phyloP scores from a whole-genome alignment of 2,113 vertebrate species.

The Clinocottus analis region DNA sequence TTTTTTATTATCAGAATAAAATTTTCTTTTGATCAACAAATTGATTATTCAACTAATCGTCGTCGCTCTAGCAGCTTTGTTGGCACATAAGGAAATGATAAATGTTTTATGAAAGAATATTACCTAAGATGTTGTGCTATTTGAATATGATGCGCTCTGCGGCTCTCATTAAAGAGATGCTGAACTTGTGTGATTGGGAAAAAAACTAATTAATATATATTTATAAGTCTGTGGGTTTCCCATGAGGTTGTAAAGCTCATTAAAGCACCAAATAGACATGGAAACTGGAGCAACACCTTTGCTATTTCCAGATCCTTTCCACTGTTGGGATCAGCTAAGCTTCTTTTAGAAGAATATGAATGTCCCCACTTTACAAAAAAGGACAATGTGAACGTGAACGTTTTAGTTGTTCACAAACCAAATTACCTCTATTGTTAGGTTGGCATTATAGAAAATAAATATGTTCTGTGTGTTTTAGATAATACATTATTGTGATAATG shows the following conservation, averaged over 20 bases:
- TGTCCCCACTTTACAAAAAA: background rate
- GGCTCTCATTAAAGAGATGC: background rate
- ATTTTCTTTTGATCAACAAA: background rate
- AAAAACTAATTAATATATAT: constrained; percentile 15
- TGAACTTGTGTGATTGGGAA: constrained; percentile 1
- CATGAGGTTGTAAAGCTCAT: constrained; percentile 32
- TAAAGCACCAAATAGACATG: constrained; percentile 28
- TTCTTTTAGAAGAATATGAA: constrained; percentile 21
- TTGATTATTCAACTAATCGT: background rate
- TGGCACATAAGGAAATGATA: background rate
- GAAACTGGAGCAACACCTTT: constrained; percentile 38
- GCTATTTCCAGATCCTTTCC: constrained; percentile 4
- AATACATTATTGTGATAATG: background rate
- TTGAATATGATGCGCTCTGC: background rate
- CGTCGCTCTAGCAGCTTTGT: background rate
- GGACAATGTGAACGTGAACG: background rate
- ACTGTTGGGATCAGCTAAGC: constrained; percentile 4
- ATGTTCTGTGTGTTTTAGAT: background rate
- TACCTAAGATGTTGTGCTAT: background rate
- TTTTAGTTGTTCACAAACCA: background rate
- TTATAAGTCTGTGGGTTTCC: constrained; percentile 3
- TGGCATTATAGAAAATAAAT: too few relatives aligned
- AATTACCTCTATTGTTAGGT: too few relatives aligned
- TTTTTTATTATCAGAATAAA: too few relatives aligned
- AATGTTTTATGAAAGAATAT: background rate